Evolutionary conservation across 2,888 invertebrate species (phyloP).

Genomic region (Atethmia centrago): DNA sequence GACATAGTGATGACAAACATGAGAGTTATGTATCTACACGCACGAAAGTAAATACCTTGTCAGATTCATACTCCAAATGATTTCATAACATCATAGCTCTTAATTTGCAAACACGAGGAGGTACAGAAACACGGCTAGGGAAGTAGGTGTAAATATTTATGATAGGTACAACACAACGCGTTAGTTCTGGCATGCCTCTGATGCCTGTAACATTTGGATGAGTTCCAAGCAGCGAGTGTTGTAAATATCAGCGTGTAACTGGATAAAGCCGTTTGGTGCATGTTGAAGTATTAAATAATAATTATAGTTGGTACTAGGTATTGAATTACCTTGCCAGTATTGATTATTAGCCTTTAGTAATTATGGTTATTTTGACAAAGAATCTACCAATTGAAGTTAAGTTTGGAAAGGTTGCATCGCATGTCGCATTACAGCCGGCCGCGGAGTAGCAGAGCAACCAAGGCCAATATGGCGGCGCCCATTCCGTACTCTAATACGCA

Average conservation of each 20-base stretch:
- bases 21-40: not conserved
- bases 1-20: not conserved
- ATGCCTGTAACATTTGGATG: slow-evolving; percentile 61
- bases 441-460: too few relatives aligned
- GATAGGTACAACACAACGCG: not conserved
- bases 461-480: too few relatives aligned
- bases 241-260: slow-evolving; percentile 7
- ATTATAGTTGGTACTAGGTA: too few relatives aligned
- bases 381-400: too few relatives aligned
- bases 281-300: not conserved
- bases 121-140: not conserved
- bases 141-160: slow-evolving; percentile 32
- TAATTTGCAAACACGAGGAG: slow-evolving; percentile 9
- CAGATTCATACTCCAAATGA: not conserved
- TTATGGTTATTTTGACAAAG: too few relatives aligned
- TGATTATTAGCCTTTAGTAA: too few relatives aligned
- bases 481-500: too few relatives aligned
- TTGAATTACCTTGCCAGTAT: too few relatives aligned
- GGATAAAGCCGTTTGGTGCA: not conserved
- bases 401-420: too few relatives aligned
- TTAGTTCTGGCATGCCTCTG: slow-evolving; percentile 32
- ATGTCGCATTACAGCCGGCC: too few relatives aligned
- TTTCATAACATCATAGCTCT: too few relatives aligned
- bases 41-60: not conserved
- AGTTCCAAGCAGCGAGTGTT: slow-evolving; percentile 60